Conservation (phyloP, 2,888 invertebrate genomes). For the Escarpia spicata region DNA sequence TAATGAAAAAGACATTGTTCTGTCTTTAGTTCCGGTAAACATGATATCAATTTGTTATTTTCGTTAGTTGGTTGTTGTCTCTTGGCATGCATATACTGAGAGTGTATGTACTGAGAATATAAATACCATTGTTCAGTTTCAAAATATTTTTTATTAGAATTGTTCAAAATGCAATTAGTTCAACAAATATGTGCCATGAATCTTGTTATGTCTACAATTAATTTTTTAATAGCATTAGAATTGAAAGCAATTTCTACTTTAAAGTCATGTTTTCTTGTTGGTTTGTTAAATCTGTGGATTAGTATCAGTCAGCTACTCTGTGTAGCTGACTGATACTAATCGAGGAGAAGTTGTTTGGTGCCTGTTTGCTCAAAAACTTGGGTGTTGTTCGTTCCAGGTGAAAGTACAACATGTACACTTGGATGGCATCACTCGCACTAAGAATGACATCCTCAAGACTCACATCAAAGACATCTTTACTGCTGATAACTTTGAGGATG, state of each 20-base stretch:
- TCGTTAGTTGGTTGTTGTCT: background rate
- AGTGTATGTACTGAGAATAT: background rate
- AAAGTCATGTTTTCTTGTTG: background rate
- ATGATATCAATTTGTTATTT: background rate
- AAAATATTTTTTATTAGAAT: background rate
- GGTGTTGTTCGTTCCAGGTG: slow-evolving; percentile 68
- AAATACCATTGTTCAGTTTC: background rate
- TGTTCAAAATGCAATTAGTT: background rate
- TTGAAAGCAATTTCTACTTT: background rate
- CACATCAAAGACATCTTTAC: slow-evolving; percentile 85
- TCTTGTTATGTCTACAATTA: background rate
- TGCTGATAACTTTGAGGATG: slow-evolving; percentile 86
- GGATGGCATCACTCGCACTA: slow-evolving; percentile 85
- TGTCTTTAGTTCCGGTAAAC: background rate
- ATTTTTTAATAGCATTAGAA: background rate
- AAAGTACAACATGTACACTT: slow-evolving; percentile 87
- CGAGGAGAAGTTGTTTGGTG: background rate
- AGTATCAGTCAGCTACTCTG: no score
- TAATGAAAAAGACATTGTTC: background rate
- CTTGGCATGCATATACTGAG: background rate
- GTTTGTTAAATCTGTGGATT: background rate
- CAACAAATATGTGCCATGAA: background rate
- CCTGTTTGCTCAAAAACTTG: background rate
- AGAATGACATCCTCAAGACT: slow-evolving; percentile 85
- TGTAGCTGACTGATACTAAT: no score